Percentiles rank a stretch among this genome's conserved stretches.
Conservation (phyloP, 2,113 vertebrate species). For the Sterna hirundo region DNA sequence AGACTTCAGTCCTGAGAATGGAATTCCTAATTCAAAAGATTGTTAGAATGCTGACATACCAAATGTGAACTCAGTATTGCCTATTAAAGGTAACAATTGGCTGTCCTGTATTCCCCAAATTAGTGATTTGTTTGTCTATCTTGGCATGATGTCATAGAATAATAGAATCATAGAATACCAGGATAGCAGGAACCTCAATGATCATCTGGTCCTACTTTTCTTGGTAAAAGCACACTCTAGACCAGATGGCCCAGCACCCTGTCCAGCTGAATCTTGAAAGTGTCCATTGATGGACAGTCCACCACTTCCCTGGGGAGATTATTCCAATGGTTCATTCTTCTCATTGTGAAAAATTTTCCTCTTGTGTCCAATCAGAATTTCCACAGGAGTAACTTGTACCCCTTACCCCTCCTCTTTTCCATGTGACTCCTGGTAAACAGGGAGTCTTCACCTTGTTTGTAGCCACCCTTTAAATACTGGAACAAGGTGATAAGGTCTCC, state of each 20-base stretch:
- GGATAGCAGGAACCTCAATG: background rate
- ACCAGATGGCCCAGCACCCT: background rate
- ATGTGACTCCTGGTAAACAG: background rate
- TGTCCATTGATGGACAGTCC: background rate
- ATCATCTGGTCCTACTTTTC: background rate
- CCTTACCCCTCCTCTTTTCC: background rate
- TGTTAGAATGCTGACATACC: background rate
- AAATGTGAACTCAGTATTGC: background rate
- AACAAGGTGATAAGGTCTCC: background rate
- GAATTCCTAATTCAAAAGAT: background rate
- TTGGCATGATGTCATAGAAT: background rate
- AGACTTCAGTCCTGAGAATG: background rate
- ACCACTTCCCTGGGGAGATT: background rate
- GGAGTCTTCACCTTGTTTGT: background rate
- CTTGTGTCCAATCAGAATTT: background rate
- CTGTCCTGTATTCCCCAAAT: background rate
- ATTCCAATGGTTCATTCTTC: background rate
- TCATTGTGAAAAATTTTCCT: background rate
- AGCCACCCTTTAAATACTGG: background rate
- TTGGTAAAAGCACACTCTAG: background rate
- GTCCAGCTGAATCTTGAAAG: background rate
- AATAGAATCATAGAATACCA: background rate
- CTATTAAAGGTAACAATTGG: background rate
- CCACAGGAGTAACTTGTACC: background rate
- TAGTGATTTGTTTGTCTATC: background rate